Percentiles rank a stretch among this genome's conserved stretches.
These are phyloP conservation scores for Heliconius erato DNA, from an alignment of 2,888 invertebrate species.

Conservation along the genomic window DNA sequence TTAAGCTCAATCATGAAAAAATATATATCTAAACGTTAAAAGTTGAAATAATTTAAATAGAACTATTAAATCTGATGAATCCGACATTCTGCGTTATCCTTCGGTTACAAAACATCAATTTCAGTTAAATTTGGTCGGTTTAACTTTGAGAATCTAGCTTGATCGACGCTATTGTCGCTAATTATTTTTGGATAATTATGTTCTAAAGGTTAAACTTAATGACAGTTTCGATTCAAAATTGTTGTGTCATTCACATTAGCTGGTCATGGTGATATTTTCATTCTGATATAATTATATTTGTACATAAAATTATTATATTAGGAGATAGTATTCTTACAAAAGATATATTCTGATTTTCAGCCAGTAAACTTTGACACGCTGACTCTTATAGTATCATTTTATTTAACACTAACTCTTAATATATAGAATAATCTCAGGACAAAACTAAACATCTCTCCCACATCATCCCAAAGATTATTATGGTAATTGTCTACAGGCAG, in stretches of 20 bases:
- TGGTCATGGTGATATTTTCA: slow-evolving; percentile 11
- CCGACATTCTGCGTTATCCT: not conserved
- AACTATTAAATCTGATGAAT: not conserved
- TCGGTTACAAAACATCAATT: slow-evolving; percentile 11
- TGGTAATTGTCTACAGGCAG: too few species aligned
- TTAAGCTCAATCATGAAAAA: too few species aligned
- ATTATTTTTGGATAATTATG: slow-evolving; percentile 23
- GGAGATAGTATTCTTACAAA: too few species aligned
- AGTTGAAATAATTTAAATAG: not conserved
- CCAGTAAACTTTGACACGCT: too few species aligned
- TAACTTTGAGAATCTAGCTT: slow-evolving; percentile 26
- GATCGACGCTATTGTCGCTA: slow-evolving; percentile 18
- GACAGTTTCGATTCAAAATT: not conserved
- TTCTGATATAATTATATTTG: not conserved
- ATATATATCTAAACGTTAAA: not conserved
- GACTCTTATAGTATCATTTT: too few species aligned
- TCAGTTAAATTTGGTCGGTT: slow-evolving; percentile 18
- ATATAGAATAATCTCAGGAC: too few species aligned
- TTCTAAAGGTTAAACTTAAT: slow-evolving; percentile 13
- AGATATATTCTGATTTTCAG: too few species aligned
- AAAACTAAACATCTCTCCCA: not conserved
- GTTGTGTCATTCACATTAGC: slow-evolving; percentile 16
- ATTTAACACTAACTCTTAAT: too few species aligned
- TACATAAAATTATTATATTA: not conserved
- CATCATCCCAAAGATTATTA: not conserved